These are phyloP conservation scores for Parazoanthus swiftii DNA, from an alignment of 92 coral and sea anemone species.

Conservation along the genomic window DNA sequence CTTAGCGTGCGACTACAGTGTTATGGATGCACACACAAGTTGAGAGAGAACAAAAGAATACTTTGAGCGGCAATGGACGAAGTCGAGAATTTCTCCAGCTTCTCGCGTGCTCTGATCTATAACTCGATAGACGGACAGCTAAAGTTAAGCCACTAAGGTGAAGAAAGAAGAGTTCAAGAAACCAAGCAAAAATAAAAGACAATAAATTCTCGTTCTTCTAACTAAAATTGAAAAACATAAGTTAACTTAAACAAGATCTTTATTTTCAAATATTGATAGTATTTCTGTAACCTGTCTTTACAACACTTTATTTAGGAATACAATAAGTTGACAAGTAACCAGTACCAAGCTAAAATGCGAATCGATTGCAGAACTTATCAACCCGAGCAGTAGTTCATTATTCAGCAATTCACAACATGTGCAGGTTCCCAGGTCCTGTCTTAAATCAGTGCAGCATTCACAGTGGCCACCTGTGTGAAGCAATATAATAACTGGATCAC, in stretches of 20 bases:
- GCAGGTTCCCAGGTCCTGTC: background rate
- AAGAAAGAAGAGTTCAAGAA: too few species aligned
- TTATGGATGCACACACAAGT: too few species aligned
- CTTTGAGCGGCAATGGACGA: too few species aligned
- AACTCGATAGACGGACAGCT: too few species aligned
- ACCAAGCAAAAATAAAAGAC: background rate
- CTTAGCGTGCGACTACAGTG: too few species aligned
- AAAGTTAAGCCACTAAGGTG: too few species aligned
- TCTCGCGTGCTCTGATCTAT: too few species aligned
- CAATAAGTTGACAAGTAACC: background rate
- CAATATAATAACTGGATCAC: background rate
- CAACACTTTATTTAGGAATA: background rate
- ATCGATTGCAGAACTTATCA: background rate
- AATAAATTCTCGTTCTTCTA: background rate
- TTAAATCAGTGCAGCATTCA: background rate
- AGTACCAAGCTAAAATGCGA: background rate
- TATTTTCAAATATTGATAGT: background rate
- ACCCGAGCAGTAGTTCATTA: too few species aligned
- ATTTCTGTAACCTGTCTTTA: background rate
- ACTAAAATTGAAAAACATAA: background rate
- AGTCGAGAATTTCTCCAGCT: too few species aligned
- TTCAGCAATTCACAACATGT: background rate
- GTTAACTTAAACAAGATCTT: too few species aligned
- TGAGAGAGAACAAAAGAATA: too few species aligned
- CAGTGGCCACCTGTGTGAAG: background rate